These are phyloP conservation scores for Latrodectus hesperus DNA, from an alignment of 2,888 invertebrate genomes.

Conservation along the genomic window DNA sequence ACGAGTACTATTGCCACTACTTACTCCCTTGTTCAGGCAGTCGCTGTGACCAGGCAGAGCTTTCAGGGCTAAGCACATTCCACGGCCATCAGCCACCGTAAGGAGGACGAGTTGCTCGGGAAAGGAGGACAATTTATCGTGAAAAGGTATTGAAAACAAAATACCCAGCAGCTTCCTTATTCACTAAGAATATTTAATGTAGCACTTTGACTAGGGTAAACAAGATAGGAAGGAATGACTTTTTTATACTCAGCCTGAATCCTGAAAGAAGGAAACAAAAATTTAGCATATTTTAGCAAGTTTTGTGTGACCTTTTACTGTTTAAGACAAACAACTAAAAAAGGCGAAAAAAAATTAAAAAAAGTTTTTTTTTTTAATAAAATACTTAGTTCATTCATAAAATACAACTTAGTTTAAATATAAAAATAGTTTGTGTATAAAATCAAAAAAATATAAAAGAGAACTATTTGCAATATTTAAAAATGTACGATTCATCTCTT, in stretches of 20 bases:
- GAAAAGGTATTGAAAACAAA: constrained; percentile 41
- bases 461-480: too few species aligned
- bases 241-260: not conserved
- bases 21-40: constrained; percentile 35
- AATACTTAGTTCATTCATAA: too few species aligned
- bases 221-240: not conserved
- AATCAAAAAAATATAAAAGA: too few species aligned
- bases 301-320: too few species aligned
- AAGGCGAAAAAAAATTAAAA: too few species aligned
- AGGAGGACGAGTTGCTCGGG: constrained; percentile 50
- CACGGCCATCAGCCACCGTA: constrained; percentile 52
- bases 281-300: too few species aligned
- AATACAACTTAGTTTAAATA: too few species aligned
- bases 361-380: too few species aligned
- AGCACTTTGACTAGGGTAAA: not conserved
- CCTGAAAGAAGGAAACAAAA: too few species aligned
- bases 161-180: constrained; percentile 6
- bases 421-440: too few species aligned
- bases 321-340: too few species aligned
- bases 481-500: too few species aligned
- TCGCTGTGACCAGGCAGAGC: constrained; percentile 26
- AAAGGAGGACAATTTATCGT: constrained; percentile 41
- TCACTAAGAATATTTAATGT: not conserved
- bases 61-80: constrained; percentile 44
- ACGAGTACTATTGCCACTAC: constrained; percentile 48